Evolutionary conservation across 1,140 invertebrate genomes (phyloP), one percentile per base, ranked within the genome.

Genomic region (Harpegnathos saltator): DNA sequence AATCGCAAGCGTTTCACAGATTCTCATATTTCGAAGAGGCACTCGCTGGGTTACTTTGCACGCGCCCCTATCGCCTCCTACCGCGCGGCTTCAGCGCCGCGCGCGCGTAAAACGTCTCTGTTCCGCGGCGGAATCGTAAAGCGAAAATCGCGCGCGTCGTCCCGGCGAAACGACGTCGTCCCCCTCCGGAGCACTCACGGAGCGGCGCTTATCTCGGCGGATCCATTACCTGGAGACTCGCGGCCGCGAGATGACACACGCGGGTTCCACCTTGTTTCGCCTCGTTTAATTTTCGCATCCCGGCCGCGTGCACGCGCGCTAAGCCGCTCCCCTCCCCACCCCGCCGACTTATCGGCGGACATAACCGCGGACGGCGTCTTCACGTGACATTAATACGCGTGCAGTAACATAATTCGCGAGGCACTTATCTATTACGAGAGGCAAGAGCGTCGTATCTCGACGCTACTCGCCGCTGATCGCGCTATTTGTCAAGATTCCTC

Each of bases 401-500:
- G 50, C 63, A 68, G 33, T 58, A 71, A 80, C 63, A 80, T 80
- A 80, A 71, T 80, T 80, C 65, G 75, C 75, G n/a, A 1, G 26
- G 52, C 75, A 58, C 75, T 80, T 80, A 80, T 80, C 75, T 71
- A 29, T 26, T 69, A 80, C 19, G 33, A 48, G 52, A 22, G 50
- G 1, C 17, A 22, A 58, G 38, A 69, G 44, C 22, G 52, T 48
- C 52, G 38, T 63, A 80, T 69, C 38, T 44, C 69, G 78, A n/a
- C n/a, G 26, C 44, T 82, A 44, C 38, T 44, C 48, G 19, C 69
- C 17, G 48, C 74, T 87, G 84, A 87, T 87, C 84, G 65, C 44
- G 38, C 85, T 82, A 87, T 86, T 87, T 87, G 86, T 87, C 75
- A 75, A 75, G 73, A 83, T 75, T 83, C 80, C 48, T 59, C 33